A percentile compares a stretch with the other conserved stretches of the same genome.
Conservation (phyloP, 2,888 invertebrate genomes). For the Dryobotodes eremita region DNA sequence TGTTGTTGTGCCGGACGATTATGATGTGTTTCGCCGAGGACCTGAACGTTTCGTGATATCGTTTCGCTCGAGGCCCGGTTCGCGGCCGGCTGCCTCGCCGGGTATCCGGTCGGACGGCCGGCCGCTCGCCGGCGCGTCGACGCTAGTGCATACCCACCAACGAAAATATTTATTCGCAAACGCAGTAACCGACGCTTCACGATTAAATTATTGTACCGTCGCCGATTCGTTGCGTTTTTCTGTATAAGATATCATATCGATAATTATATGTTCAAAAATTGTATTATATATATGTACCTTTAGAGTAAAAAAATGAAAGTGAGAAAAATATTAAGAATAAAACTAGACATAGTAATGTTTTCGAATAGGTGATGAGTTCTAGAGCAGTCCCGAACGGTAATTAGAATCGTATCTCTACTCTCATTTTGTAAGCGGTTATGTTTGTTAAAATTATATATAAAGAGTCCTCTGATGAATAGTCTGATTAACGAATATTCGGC, state of each 20-base stretch:
- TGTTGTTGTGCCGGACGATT: conserved; percentile 84
- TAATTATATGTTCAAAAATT: conserved; percentile 90
- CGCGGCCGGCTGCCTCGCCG: conserved; percentile 54
- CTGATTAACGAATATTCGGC: conserved; percentile 91
- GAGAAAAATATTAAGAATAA: conserved; percentile 90
- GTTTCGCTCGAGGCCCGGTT: conserved; percentile 64
- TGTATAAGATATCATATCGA: conserved; percentile 90
- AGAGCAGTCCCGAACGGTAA: conserved; percentile 84
- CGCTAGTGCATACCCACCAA: conserved; percentile 80
- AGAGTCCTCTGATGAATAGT: conserved; percentile 91
- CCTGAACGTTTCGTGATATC: conserved; percentile 67
- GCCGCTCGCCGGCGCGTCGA: conserved; percentile 50
- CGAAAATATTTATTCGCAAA: conserved; percentile 87
- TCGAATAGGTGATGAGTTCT: conserved; percentile 86
- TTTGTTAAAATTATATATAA: conserved; percentile 90
- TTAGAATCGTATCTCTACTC: conserved; percentile 86
- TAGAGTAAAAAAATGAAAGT: conserved; percentile 90
- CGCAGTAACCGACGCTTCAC: conserved; percentile 88
- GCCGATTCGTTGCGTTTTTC: conserved; percentile 89
- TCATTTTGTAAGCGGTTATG: conserved; percentile 90
- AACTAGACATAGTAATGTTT: conserved; percentile 89
- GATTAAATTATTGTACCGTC: conserved; percentile 87
- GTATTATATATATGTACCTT: conserved; percentile 90
- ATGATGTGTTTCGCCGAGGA: conserved; percentile 74
- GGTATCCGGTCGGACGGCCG: conserved; percentile 49